Evolutionary conservation across 2,888 invertebrate genomes (phyloP), one percentile per base, ranked within the genome.

Genomic region (Pterostichus niger): DNA sequence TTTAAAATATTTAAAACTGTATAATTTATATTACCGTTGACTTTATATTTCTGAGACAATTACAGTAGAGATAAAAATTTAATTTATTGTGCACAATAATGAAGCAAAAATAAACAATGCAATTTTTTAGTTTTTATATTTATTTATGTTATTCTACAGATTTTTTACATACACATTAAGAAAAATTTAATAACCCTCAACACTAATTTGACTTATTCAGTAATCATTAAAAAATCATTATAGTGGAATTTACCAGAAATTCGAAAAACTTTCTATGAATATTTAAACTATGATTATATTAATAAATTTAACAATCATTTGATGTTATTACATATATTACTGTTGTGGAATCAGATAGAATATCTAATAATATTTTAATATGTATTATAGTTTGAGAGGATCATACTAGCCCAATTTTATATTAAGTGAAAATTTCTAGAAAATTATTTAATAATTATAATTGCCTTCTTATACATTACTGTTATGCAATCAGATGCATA

Each of bases 221-320:
- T 24, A 59, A 31, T 24, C 31, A 59, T 59, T 31, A 24, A 59
- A 24, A 59, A 59, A 31, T 59, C 59, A 59, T 59, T 31, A 59
- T 11, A 59, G 31, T 31, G 31, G 24, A 9, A 59, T 59, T 59
- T 59, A 59, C 24, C 24, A 17, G 31, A 59, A 31, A 59, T 59
- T 3, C 31, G 31, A 59, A 9, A 59, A 59, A 59, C 59, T 59
- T 59, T 59, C 59, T 31, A 17, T 31, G 17, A 59, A 59, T 49
- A 49, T 49, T 49, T 49, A 5, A 49, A 2, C 5, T 6, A 49
- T 49, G 49, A 49, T 49, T 49, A 49, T 11, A 49, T n/a, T 49
- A 40, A 40, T 40, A 40, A 40, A 9, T 40, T 6, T 3, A 6
- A 40, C 40, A 40, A 40, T 40, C 40, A 2, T 40, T 40, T 40